Base-by-base conservation (phyloP, 2,797 vertebrate species). In the Telmatherina bonti region DNA sequence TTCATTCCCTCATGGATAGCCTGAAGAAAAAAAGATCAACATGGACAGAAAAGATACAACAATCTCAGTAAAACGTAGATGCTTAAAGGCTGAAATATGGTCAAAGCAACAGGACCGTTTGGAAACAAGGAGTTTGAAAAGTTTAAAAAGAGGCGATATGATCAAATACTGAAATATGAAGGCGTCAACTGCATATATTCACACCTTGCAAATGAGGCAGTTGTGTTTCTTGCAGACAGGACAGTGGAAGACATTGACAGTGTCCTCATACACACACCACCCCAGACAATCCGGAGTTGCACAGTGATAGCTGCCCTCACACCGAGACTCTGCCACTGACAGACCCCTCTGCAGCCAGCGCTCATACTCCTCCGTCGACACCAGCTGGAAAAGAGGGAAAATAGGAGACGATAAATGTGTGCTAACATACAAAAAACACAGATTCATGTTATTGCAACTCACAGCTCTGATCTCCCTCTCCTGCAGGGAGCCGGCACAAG, bases 251-350 rank as follows among this genome's bases (percentile, higher is more conserved):
- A 95, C 93, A 29, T 95, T 96, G 56, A 96, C 95, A 0, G 91
- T 89, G 74, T 96, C 96, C 83, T 96, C 96, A 26, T 95, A 96
- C 84, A 96, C 93, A 67, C 96, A 97, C 96, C 96, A 96, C 72
- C 96, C 96, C 0, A 70, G 85, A 58, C 96, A 97, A 92, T 96
- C 96, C 0, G 93, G 85, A 5, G 93, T 94, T 15, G 89, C 92
- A 75, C 96, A 96, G 87, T 97, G 96, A 79, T 96, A 97, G 75
- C 96, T 97, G 87, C 96, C 94, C 69, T 93, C 94, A 62, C 95
- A 95, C 15, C 95, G 93, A 16, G 94, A 96, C 93, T 97, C 96
- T 0, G 96, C 96, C 78, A 96, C 94, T 0, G 91, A 95, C 71
- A 97, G 90, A 2, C 96, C 89, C 35, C 94, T 90, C 80, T 96